phyloP scores from a whole-genome alignment of 2,113 vertebrate genomes.

The Calidris pygmaea region DNA sequence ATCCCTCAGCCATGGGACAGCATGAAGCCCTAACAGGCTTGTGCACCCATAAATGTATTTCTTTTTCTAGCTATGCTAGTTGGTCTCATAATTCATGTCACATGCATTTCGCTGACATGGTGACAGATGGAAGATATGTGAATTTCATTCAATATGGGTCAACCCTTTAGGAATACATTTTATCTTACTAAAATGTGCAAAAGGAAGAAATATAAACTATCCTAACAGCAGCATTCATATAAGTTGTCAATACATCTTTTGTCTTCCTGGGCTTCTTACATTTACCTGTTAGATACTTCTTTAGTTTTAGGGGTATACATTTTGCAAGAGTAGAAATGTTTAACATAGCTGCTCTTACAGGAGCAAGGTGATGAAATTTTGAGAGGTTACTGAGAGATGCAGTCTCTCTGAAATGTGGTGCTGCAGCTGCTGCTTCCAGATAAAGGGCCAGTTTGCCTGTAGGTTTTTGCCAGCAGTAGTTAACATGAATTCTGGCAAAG shows the following conservation, averaged over 20 bases:
- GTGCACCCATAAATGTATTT: neutral
- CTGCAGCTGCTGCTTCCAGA: slow-evolving; percentile 15
- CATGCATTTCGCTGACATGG: neutral
- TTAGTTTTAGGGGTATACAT: neutral
- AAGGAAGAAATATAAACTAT: neutral
- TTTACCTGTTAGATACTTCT: neutral
- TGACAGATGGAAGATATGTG: neutral
- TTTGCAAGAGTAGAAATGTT: neutral
- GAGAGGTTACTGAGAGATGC: neutral
- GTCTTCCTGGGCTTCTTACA: neutral
- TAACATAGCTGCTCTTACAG: neutral
- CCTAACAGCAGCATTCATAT: neutral
- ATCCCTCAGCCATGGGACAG: neutral
- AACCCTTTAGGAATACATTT: neutral
- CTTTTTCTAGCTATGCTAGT: neutral
- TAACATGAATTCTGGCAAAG: neutral
- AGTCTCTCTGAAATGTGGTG: neutral
- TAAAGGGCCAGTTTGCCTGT: neutral
- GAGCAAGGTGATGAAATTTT: neutral
- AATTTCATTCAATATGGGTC: neutral
- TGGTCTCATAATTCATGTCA: neutral
- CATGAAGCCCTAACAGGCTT: neutral
- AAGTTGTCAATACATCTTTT: neutral
- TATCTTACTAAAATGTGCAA: neutral
- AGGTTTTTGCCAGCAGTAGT: neutral